Percentiles rank a stretch among this genome's conserved stretches.
These are phyloP conservation scores for Sarcophaga peregrina DNA, from an alignment of 1,140 invertebrate species.

Conservation along the genomic window DNA sequence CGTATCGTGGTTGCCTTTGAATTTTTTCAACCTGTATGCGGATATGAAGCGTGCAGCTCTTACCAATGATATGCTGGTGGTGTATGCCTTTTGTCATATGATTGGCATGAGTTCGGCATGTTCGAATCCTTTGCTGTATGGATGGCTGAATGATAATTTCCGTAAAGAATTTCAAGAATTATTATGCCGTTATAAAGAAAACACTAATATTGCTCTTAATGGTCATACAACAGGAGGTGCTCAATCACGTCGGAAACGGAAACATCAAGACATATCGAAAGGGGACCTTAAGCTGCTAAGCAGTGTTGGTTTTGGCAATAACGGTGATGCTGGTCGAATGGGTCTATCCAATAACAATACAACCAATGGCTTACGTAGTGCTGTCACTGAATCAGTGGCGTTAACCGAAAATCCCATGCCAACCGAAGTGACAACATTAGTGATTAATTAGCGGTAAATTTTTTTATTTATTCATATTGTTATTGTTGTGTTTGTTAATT, in stretches of 20 bases:
- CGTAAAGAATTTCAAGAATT: slow-evolving; percentile 95
- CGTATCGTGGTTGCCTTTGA: slow-evolving; percentile 88
- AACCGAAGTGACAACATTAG: slow-evolving; percentile 59
- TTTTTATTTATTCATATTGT: neutral
- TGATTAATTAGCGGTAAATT: slow-evolving; percentile 57
- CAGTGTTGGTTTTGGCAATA: slow-evolving; percentile 50
- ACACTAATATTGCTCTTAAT: slow-evolving; percentile 69
- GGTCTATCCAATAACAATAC: slow-evolving; percentile 50
- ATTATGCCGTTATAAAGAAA: slow-evolving; percentile 71
- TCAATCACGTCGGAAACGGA: slow-evolving; percentile 69
- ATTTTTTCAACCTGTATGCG: slow-evolving; percentile 83
- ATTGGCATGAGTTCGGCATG: slow-evolving; percentile 77
- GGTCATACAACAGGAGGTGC: slow-evolving; percentile 67
- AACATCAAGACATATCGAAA: slow-evolving; percentile 71
- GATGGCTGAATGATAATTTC: slow-evolving; percentile 99
- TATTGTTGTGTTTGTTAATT: neutral
- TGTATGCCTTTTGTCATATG: slow-evolving; percentile 87
- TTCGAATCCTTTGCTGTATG: slow-evolving; percentile 92
- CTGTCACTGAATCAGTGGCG: slow-evolving; percentile 59
- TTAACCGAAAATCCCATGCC: slow-evolving; percentile 63
- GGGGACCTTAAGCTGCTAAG: slow-evolving; percentile 69
- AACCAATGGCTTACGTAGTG: slow-evolving; percentile 54
- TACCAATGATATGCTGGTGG: slow-evolving; percentile 71
- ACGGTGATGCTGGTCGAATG: slow-evolving; percentile 48
- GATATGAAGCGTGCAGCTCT: slow-evolving; percentile 74